Percentiles rank a stretch among this genome's conserved stretches.
phyloP scores from a whole-genome alignment of 2,888 invertebrate genomes.

The Xestia sexstrigata region DNA sequence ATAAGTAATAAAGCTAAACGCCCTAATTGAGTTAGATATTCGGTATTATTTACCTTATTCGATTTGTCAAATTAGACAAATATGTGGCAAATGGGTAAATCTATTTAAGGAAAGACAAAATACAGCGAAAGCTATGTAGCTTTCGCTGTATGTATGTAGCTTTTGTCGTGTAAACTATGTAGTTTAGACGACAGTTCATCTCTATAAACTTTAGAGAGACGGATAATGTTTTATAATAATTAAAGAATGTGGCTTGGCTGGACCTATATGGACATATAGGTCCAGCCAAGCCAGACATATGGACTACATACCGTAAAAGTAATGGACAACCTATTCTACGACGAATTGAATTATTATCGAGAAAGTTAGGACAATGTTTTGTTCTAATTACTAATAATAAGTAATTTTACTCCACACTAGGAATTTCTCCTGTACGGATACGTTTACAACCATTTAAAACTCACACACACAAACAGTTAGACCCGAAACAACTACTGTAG shows the following conservation, averaged over 20 bases:
- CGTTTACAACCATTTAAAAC: neutral
- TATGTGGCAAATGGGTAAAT: neutral
- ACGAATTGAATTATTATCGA: constrained; percentile 27
- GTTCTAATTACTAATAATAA: too few species aligned
- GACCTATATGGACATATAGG: too few species aligned
- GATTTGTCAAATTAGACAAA: neutral
- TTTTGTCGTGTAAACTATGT: too few species aligned
- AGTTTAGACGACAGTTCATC: too few species aligned
- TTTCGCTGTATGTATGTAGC: too few species aligned
- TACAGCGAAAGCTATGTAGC: too few species aligned
- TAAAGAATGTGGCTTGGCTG: constrained; percentile 16
- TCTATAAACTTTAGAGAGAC: neutral
- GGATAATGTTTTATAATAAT: constrained; percentile 23
- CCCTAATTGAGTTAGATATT: neutral
- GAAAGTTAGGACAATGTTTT: constrained; percentile 14
- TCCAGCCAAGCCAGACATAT: too few species aligned
- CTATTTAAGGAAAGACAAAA: neutral
- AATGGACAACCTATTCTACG: constrained; percentile 21
- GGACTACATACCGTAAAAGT: constrained; percentile 12
- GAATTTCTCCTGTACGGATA: neutral
- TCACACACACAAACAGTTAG: neutral
- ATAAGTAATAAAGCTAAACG: neutral
- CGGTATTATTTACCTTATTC: neutral
- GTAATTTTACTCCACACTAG: too few species aligned
- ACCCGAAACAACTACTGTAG: neutral